A percentile compares a stretch with the other conserved stretches of the same genome.
Evolutionary conservation across 2,888 invertebrate genomes (phyloP).

Genomic region (Stenodema calcarata): DNA sequence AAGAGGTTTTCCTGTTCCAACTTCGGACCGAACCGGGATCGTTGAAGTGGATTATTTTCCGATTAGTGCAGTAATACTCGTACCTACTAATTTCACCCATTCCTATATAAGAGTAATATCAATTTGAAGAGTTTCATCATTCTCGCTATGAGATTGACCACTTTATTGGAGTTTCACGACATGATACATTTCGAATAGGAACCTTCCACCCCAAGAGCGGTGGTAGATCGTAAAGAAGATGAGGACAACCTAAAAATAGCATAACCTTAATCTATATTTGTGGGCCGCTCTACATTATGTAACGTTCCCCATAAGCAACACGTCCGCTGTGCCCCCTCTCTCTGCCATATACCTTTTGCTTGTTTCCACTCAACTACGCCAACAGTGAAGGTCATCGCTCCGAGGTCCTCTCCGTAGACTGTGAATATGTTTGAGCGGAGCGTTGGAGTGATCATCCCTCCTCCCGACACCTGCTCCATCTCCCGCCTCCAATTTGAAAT

Average conservation of each 20-base stretch:
- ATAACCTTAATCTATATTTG: conserved; percentile 46
- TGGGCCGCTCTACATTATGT: conserved; percentile 36
- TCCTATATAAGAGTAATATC: too few species aligned
- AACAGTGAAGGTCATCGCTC: background rate
- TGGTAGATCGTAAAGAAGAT: background rate
- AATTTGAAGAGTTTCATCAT: too few species aligned
- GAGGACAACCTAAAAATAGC: conserved; percentile 35
- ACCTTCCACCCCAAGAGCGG: background rate
- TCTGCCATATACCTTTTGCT: background rate
- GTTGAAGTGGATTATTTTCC: too few species aligned
- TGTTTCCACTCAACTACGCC: background rate
- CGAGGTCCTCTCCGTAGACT: background rate
- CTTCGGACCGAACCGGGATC: too few species aligned
- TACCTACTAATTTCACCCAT: too few species aligned
- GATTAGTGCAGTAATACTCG: too few species aligned
- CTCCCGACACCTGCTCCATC: too few species aligned
- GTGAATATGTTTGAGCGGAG: too few species aligned
- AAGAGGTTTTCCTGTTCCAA: too few species aligned
- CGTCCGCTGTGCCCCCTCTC: background rate
- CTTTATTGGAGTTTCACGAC: background rate
- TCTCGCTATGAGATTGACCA: too few species aligned
- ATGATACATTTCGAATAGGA: background rate
- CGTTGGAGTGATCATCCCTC: too few species aligned
- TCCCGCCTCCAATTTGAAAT: too few species aligned
- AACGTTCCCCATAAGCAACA: conserved; percentile 17